Conservation (phyloP, 2,113 vertebrate species). For the Mastomys coucha region DNA sequence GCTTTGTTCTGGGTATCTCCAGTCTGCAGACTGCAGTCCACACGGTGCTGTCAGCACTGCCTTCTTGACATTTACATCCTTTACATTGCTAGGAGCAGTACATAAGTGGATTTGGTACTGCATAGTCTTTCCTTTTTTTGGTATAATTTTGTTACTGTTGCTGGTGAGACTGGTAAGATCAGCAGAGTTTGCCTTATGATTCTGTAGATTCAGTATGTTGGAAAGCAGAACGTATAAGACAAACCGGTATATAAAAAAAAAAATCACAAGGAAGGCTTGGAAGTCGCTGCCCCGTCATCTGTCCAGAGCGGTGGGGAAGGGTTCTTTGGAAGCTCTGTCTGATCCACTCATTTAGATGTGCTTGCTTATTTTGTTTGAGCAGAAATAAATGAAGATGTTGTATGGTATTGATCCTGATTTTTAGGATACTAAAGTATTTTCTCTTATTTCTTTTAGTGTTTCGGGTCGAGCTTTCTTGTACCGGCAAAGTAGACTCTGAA, state of each 20-base stretch:
- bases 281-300: not conserved
- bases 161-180: not conserved
- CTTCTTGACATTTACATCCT: not conserved
- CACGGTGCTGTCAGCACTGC: not conserved
- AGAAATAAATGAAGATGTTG: constrained; percentile 35
- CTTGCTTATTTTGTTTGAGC: constrained; percentile 35
- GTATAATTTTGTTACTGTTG: not conserved
- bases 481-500: constrained; percentile 95
- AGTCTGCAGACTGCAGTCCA: not conserved
- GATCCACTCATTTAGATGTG: constrained; percentile 23
- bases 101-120: not conserved
- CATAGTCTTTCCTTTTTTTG: constrained; percentile 1
- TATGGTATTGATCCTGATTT: constrained; percentile 53
- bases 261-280: constrained; percentile 15
- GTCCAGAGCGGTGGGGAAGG: not conserved
- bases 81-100: not conserved
- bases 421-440: constrained; percentile 47
- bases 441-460: constrained; percentile 88
- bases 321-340: constrained; percentile 1
- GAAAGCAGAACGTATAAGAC: not conserved
- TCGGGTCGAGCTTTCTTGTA: constrained; percentile 95
- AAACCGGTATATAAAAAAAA: not conserved
- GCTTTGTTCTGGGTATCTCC: not conserved
- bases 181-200: not conserved
- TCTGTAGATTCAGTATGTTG: not conserved